Percentiles rank a stretch among this genome's conserved stretches.
phyloP scores from a whole-genome alignment of 2,888 invertebrate species.

The Malachius bipustulatus region DNA sequence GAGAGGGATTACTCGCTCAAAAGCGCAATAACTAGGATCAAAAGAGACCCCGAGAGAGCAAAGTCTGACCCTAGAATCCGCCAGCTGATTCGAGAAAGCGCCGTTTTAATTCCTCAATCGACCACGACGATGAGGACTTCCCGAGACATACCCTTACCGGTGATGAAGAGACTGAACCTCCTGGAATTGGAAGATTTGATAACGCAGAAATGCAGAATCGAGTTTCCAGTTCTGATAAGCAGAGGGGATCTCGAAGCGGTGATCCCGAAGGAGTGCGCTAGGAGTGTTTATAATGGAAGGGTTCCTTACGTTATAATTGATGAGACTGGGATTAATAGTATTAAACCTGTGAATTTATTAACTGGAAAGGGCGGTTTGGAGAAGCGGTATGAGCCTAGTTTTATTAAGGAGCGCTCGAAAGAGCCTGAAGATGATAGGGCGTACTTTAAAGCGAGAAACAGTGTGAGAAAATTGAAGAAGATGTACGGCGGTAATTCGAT shows the following conservation, averaged over 20 bases:
- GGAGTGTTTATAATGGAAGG: conserved; percentile 61
- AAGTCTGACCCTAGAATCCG: conserved; percentile 57
- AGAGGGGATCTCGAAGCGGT: conserved; percentile 65
- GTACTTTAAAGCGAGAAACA: conserved; percentile 25
- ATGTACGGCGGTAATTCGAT: conserved; percentile 23
- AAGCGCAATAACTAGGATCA: conserved; percentile 49
- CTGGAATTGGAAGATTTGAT: conserved; percentile 68
- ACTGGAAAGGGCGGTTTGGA: conserved; percentile 40
- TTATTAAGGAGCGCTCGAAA: conserved; percentile 21
- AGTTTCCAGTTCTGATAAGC: conserved; percentile 56
- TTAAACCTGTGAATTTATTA: conserved; percentile 65
- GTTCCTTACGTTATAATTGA: conserved; percentile 66
- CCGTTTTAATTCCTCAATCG: conserved; percentile 38
- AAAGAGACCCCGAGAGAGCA: conserved; percentile 54
- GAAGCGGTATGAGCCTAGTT: conserved; percentile 25
- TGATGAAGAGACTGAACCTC: conserved; percentile 56
- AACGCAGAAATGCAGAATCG: conserved; percentile 44
- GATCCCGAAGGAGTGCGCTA: conserved; percentile 62
- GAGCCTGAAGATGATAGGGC: conserved; percentile 21
- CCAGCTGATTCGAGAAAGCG: conserved; percentile 61
- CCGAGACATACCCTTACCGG: conserved; percentile 54
- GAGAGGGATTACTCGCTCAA: conserved; percentile 51
- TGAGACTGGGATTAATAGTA: conserved; percentile 62
- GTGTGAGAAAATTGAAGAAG: conserved; percentile 29
- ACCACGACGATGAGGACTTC: conserved; percentile 46